These are phyloP conservation scores for Tipula unca DNA, from an alignment of 2,888 invertebrate genomes.

Conservation along the genomic window DNA sequence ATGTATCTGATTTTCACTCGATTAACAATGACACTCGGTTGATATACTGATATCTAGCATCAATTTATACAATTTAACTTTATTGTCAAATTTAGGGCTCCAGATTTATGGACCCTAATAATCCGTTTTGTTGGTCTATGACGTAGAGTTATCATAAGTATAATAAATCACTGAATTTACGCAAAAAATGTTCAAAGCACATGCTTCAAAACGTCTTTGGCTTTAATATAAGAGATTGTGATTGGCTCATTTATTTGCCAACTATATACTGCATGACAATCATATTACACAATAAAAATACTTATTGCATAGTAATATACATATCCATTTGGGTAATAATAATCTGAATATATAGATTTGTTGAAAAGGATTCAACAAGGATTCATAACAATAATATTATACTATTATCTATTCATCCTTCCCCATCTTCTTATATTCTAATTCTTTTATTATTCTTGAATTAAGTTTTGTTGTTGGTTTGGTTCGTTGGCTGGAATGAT, in stretches of 20 bases:
- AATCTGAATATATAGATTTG: neutral
- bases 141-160: too few species aligned
- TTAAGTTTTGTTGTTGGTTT: neutral
- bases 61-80: too few species aligned
- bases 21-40: too few species aligned
- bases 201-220: too few species aligned
- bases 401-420: neutral
- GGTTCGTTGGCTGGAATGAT: neutral
- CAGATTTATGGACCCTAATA: too few species aligned
- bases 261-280: neutral
- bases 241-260: neutral
- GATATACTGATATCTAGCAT: too few species aligned
- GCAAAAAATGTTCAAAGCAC: too few species aligned
- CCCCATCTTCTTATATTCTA: neutral
- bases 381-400: slow-evolving; percentile 4
- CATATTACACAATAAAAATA: neutral
- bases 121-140: too few species aligned
- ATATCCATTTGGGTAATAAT: neutral
- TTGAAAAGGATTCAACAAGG: neutral
- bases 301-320: neutral
- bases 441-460: neutral
- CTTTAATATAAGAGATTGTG: too few species aligned
- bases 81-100: too few species aligned
- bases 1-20: too few species aligned
- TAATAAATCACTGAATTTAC: too few species aligned